These are phyloP conservation scores for Napeogenes sylphis DNA, from an alignment of 2,888 invertebrate genomes.

Conservation along the genomic window DNA sequence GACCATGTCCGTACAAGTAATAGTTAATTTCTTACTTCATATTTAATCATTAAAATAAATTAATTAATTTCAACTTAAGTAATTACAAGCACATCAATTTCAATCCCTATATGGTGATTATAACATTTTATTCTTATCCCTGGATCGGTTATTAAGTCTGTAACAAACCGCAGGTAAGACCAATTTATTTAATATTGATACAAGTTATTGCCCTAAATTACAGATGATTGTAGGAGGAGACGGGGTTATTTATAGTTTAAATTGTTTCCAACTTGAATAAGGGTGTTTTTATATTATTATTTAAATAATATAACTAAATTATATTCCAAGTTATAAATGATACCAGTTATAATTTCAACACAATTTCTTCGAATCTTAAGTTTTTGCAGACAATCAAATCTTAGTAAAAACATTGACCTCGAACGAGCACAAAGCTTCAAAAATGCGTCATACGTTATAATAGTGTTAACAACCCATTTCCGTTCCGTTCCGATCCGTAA, in stretches of 20 bases:
- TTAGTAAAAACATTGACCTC: constrained; percentile 23
- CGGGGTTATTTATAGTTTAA: constrained; percentile 51
- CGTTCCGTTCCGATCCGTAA: constrained; percentile 24
- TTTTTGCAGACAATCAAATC: neutral
- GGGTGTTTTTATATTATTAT: constrained; percentile 6
- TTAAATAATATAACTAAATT: neutral
- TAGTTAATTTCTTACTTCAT: no score
- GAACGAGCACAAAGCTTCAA: constrained; percentile 20
- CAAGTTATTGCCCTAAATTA: constrained; percentile 72
- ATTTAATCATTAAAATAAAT: no score
- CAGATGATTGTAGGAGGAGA: constrained; percentile 59
- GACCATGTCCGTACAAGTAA: constrained; percentile 16
- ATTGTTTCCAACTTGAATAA: constrained; percentile 23
- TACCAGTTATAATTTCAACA: neutral
- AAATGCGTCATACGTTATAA: constrained; percentile 28
- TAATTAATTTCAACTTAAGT: no score
- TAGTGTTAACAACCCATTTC: constrained; percentile 24
- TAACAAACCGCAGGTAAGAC: constrained; percentile 43
- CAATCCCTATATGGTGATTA: neutral
- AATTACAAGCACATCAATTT: no score
- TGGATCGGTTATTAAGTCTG: constrained; percentile 38
- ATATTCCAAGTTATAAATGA: no score
- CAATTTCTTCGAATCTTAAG: no score
- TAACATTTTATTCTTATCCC: neutral
- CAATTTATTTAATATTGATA: constrained; percentile 74